phyloP scores from a whole-genome alignment of 1,140 invertebrate genomes.

The Trachymyrmex cornetzi region DNA sequence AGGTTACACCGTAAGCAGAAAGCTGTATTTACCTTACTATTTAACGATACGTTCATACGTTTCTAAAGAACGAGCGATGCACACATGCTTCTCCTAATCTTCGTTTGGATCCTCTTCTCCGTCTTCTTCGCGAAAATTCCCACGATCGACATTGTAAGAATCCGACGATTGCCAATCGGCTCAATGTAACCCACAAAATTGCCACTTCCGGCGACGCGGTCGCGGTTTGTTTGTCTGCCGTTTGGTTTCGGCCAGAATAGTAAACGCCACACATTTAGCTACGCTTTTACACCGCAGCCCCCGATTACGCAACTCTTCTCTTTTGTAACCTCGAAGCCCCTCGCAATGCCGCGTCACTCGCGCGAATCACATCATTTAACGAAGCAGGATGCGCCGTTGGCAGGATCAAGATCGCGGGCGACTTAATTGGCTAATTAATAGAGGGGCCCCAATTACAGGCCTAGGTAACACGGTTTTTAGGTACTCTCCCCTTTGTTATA shows the following conservation, averaged over 20 bases:
- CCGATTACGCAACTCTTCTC: constrained; percentile 42
- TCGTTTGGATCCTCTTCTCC: background rate
- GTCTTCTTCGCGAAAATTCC: constrained; percentile 37
- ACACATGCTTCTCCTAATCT: constrained; percentile 13
- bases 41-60: constrained; percentile 3
- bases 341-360: constrained; percentile 58
- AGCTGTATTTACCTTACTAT: constrained; percentile 18
- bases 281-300: constrained; percentile 29
- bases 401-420: constrained; percentile 78
- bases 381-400: constrained; percentile 76
- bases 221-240: background rate
- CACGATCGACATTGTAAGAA: constrained; percentile 52
- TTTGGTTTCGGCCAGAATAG: constrained; percentile 41
- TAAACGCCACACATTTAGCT: constrained; percentile 67
- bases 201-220: constrained; percentile 54
- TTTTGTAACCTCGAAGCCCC: constrained; percentile 35
- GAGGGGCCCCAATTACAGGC: constrained; percentile 78
- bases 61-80: constrained; percentile 19
- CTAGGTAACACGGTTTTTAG: constrained; percentile 76
- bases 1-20: constrained; percentile 3
- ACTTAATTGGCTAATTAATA: constrained; percentile 84
- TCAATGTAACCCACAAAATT: constrained; percentile 58
- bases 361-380: constrained; percentile 76
- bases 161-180: constrained; percentile 46
- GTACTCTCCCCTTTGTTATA: constrained; percentile 54